Evolutionary conservation across 2,888 invertebrate genomes (phyloP).

Genomic region (Thereva nobilitata): DNA sequence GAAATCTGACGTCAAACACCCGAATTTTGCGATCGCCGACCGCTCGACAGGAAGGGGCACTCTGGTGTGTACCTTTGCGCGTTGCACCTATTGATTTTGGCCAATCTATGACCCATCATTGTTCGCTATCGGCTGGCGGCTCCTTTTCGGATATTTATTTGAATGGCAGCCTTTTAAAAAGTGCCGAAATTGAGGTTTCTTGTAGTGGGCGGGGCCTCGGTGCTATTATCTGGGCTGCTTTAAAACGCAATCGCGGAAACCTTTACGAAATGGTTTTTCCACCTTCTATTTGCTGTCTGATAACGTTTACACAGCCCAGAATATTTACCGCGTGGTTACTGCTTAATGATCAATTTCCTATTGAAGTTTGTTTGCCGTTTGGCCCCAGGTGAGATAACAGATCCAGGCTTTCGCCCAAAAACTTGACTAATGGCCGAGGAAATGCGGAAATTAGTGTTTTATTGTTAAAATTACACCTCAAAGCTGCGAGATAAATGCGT

Average conservation of each 20-base stretch:
- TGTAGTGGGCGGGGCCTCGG: background rate
- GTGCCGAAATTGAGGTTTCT: slow-evolving; percentile 20
- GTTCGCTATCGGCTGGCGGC: no score
- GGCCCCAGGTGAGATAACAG: slow-evolving; percentile 15
- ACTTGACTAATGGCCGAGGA: background rate
- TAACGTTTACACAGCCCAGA: slow-evolving; percentile 24
- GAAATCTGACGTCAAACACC: no score
- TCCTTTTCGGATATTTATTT: background rate
- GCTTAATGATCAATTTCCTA: slow-evolving; percentile 31
- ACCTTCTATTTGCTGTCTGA: slow-evolving; percentile 26
- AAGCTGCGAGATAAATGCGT: no score
- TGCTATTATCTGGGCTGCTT: background rate
- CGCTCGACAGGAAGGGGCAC: background rate
- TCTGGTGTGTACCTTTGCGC: background rate
- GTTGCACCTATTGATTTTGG: slow-evolving; percentile 8
- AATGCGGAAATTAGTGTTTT: background rate
- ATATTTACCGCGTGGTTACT: slow-evolving; percentile 21
- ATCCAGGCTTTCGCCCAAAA: background rate
- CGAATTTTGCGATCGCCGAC: no score
- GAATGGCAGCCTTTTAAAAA: background rate
- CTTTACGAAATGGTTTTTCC: slow-evolving; percentile 20
- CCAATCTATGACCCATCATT: background rate
- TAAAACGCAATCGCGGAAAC: slow-evolving; percentile 18
- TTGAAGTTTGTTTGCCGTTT: slow-evolving; percentile 11
- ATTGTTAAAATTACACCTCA: slow-evolving; percentile 15